A percentile compares a stretch with the other conserved stretches of the same genome.
phyloP scores from a whole-genome alignment of 2,888 invertebrate genomes.

The Loripinus fragilis region DNA sequence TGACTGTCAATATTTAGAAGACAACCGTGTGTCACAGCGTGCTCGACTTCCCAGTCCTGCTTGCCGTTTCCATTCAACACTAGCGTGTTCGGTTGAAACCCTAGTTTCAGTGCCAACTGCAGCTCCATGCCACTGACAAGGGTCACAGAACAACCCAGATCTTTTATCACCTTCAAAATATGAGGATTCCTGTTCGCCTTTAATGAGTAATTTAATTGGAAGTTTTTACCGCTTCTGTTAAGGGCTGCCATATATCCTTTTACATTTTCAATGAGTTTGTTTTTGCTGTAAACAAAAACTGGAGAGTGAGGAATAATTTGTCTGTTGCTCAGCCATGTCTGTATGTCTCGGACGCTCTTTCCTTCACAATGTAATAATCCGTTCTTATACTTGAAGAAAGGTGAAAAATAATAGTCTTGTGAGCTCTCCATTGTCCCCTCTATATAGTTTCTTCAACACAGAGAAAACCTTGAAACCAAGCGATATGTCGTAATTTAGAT shows the following conservation, averaged over 20 bases:
- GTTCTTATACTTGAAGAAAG: constrained; percentile 30
- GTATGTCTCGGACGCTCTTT: constrained; percentile 48
- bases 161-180: constrained; percentile 74
- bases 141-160: constrained; percentile 69
- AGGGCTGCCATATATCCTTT: constrained; percentile 63
- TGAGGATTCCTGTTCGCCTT: constrained; percentile 82
- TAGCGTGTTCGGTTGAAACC: constrained; percentile 77
- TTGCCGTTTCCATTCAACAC: constrained; percentile 84
- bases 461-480: too few species aligned
- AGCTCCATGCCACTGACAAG: constrained; percentile 83
- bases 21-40: constrained; percentile 79
- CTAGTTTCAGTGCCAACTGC: constrained; percentile 79
- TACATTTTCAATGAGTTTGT: constrained; percentile 70
- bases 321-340: constrained; percentile 27
- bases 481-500: too few species aligned
- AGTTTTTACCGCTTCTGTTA: constrained; percentile 36
- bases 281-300: constrained; percentile 77
- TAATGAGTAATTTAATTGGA: constrained; percentile 78
- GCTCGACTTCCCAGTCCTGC: constrained; percentile 80
- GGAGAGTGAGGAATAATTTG: constrained; percentile 45
- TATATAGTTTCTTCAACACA: too few species aligned
- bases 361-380: constrained; percentile 65
- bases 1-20: constrained; percentile 83
- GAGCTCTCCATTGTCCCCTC: not conserved
- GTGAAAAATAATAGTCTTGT: not conserved